phyloP scores from a whole-genome alignment of 2,797 vertebrate genomes.

The Ambastaia sidthimunki region DNA sequence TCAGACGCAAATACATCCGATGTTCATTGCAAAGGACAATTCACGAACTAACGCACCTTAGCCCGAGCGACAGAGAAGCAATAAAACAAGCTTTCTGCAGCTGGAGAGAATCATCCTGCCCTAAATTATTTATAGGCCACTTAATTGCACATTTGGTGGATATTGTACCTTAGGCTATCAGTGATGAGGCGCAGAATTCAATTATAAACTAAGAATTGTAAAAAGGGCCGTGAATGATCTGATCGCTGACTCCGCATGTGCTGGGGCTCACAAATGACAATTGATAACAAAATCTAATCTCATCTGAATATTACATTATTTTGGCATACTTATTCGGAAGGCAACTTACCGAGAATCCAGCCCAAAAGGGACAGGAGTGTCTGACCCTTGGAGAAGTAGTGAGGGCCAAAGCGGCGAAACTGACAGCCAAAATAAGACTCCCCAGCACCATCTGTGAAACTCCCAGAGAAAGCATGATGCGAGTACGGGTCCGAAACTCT shows the following conservation, averaged over 20 bases:
- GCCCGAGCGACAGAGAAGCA: background rate
- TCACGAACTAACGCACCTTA: slow-evolving; percentile 27
- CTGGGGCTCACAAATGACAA: slow-evolving; percentile 5
- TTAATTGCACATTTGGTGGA: slow-evolving; percentile 18
- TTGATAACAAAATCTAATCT: background rate
- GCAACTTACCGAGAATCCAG: slow-evolving; percentile 95
- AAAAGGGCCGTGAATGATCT: background rate
- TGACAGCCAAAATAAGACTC: slow-evolving; percentile 94
- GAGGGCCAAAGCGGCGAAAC: slow-evolving; percentile 95
- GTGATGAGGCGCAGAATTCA: slow-evolving; percentile 9
- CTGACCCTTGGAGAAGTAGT: slow-evolving; percentile 94
- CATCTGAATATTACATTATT: background rate
- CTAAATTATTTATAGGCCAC: slow-evolving; percentile 9
- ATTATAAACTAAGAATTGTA: slow-evolving; percentile 20
- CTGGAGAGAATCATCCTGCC: background rate
- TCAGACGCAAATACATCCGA: background rate
- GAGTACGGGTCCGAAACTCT: slow-evolving; percentile 87
- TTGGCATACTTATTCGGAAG: background rate
- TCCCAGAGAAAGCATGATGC: slow-evolving; percentile 93
- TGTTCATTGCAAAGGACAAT: background rate
- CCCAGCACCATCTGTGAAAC: slow-evolving; percentile 95
- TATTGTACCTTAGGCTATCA: slow-evolving; percentile 6
- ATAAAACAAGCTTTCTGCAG: background rate
- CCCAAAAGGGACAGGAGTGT: slow-evolving; percentile 98
- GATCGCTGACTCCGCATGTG: slow-evolving; percentile 24